Base-by-base conservation (phyloP, 2,888 invertebrate genomes). In the Meta bourneti region DNA sequence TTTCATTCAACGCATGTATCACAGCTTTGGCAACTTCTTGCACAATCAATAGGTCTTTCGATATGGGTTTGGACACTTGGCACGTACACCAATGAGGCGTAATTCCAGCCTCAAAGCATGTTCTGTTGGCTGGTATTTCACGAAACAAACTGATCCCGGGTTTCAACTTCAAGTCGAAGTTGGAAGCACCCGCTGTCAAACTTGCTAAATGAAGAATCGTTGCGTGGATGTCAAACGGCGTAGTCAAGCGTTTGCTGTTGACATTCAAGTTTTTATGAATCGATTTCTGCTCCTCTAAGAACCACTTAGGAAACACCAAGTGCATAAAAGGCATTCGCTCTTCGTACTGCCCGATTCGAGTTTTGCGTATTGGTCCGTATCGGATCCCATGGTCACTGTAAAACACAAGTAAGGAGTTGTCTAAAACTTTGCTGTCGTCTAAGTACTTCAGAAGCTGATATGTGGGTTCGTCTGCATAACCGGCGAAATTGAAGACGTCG, bases 301-400 rank as follows among this genome's bases (percentile, higher is more conserved):
- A 94, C 93, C 94, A 94, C 77, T 93, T 88, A n/a, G 95, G 95
- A 54, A 95, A 93, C 13, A 94, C 94, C 2, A 95, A 75, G 83
- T 94, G 94, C 91, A 95, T 93, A 82, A 95, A 94, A 0, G 95
- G 95, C 88, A 95, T 94, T 51, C 95, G 93, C 90, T 95, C 95
- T 92, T 95, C 95, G 19, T 94, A 93, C 82, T 95, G 94, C 0
- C 95, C 95, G 52, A 90, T 95, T 97, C 97, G 0, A 98, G 98
- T 93, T 96, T 96, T n/a, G 98, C 96, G 93, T 70, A 95, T 94
- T 49, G 93, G 87, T 6, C 95, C 95, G 87, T 94, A 94, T 19
- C 95, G 93, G 93, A 94, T 94, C 11, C 95, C 95, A 91, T 95
- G 95, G 88, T 95, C 95, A 89, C 95, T 95, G 93, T 94, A 93